Evolutionary conservation across 2,797 vertebrate species (phyloP).

Genomic region (Manis pentadactyla): DNA sequence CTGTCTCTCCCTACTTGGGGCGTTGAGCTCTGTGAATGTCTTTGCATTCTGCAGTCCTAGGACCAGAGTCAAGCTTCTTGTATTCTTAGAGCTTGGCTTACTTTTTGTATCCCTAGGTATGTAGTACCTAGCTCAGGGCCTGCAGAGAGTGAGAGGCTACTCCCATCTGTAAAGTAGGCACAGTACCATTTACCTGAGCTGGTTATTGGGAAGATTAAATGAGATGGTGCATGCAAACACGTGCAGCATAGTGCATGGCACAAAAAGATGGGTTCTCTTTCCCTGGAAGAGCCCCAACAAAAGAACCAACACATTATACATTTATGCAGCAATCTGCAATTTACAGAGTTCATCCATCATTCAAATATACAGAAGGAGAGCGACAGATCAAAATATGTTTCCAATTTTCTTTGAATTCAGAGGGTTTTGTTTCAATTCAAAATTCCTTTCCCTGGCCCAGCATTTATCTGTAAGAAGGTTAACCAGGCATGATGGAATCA

Average conservation of each 20-base stretch:
- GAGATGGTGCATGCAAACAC: background rate
- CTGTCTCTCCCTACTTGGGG: background rate
- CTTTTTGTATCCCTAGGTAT: too few relatives aligned
- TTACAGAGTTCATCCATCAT: background rate
- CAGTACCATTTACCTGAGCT: background rate
- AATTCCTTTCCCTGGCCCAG: background rate
- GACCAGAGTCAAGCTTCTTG: too few relatives aligned
- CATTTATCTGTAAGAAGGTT: background rate
- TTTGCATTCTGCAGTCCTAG: background rate
- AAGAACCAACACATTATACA: background rate
- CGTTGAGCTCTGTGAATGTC: background rate
- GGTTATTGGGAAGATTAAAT: background rate
- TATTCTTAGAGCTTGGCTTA: too few relatives aligned
- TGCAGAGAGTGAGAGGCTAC: background rate
- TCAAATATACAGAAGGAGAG: background rate
- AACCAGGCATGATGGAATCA: background rate
- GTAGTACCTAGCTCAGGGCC: background rate
- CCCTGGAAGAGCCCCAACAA: background rate
- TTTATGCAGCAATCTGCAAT: background rate
- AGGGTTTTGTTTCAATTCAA: background rate
- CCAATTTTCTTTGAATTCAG: background rate
- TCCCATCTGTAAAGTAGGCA: background rate
- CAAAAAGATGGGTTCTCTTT: background rate
- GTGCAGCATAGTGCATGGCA: background rate
- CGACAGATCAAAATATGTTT: background rate